Evolutionary conservation across 1,140 invertebrate genomes (phyloP), one percentile per base, ranked within the genome.

Genomic region (Formica exsecta): DNA sequence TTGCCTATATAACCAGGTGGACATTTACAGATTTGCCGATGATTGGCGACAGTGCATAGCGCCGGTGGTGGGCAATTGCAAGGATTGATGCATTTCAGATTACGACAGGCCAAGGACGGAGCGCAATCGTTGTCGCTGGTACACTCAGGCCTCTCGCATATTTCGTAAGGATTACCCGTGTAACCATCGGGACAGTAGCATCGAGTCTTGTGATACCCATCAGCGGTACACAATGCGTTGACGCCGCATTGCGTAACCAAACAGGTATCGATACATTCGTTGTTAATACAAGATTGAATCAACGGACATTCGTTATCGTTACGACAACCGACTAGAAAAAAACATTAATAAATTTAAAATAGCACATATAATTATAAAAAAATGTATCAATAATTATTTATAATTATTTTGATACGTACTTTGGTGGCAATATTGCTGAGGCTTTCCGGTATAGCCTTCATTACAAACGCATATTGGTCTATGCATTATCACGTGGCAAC

Each of bases 391-490:
- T 32, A 48, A 36, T 73, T 9, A 57, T 79, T 51, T 64, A 36
- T 54, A n/a, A n/a, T n/a, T n/a, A n/a, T n/a, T n/a, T 6, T n/a
- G n/a, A 66, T 64, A 93, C 95, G 92, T 96, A 97, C 97, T 96
- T 94, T 97, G 96, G 89, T 96, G 96, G 93, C 98, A 98, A 88
- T 97, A 96, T 65, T 96, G 96, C 88, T 98, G 96, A 25, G 98
- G 97, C 94, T 98, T 98, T 93, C 98, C 98, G 90, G 97, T 97
- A 90, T 97, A 98, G 9, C 97, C 98, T 89, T 98, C 97, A 86
- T 97, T 96, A 92, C 98, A 99, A 0, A 97, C 96, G 92, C 98
- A 99, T 29, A 98, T 95, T 7, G 98, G 97, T 91, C 98, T 95
- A 91, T 99, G 98, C 51, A 97, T 95, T 93, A 97, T 97, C 0